A percentile compares a stretch with the other conserved stretches of the same genome.
These are phyloP conservation scores for Aphyosemion australe DNA, from an alignment of 2,113 vertebrate species.

Conservation along the genomic window DNA sequence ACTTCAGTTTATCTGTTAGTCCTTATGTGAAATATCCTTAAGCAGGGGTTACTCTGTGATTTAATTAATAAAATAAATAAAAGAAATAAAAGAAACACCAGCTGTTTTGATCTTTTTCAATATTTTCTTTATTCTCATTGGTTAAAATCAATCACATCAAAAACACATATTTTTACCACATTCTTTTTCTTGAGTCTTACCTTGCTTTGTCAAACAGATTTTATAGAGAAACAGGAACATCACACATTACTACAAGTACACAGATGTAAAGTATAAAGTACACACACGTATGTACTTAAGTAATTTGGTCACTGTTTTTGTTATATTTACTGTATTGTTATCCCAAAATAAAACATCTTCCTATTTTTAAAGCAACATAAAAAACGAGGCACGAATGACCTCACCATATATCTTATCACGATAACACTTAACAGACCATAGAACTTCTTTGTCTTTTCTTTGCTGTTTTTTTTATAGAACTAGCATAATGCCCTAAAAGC, in stretches of 20 bases:
- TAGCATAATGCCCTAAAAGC: slow-evolving; percentile 75
- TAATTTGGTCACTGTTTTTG: slow-evolving; percentile 66
- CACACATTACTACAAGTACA: slow-evolving; percentile 66
- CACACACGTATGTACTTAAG: slow-evolving; percentile 49
- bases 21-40: too few relatives aligned
- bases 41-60: too few relatives aligned
- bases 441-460: slow-evolving; percentile 37
- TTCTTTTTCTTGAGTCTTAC: slow-evolving; percentile 34
- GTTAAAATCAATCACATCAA: slow-evolving; percentile 71
- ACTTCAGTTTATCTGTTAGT: too few relatives aligned
- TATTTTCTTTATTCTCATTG: slow-evolving; percentile 63
- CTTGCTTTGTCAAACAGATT: slow-evolving; percentile 48
- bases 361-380: slow-evolving; percentile 55
- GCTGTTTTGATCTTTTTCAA: slow-evolving; percentile 6
- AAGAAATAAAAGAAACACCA: not conserved
- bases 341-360: slow-evolving; percentile 75
- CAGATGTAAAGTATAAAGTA: slow-evolving; percentile 58
- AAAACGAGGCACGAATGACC: slow-evolving; percentile 37
- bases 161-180: slow-evolving; percentile 66
- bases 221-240: slow-evolving; percentile 64
- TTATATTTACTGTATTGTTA: slow-evolving; percentile 59
- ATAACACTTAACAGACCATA: slow-evolving; percentile 55
- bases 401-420: slow-evolving; percentile 51
- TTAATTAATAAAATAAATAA: not conserved
- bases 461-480: slow-evolving; percentile 55